These are phyloP conservation scores for Eucera pruinosa DNA, from an alignment of 2,888 invertebrate species.

Conservation along the genomic window DNA sequence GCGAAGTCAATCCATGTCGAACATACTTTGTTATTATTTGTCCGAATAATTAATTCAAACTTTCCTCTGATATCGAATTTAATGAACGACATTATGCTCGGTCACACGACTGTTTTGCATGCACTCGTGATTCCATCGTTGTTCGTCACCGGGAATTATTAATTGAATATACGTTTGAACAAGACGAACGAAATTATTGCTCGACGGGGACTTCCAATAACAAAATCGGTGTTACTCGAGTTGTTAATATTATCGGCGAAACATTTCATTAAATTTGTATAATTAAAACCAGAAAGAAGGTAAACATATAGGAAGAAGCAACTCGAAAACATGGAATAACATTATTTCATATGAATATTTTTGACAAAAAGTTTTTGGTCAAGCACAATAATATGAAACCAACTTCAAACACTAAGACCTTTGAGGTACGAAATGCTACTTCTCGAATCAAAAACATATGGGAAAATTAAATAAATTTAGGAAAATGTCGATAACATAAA, in stretches of 20 bases:
- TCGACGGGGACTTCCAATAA: neutral
- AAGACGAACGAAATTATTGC: neutral
- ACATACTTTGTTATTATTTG: constrained; percentile 7
- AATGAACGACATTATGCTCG: constrained; percentile 37
- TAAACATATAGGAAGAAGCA: too few species aligned
- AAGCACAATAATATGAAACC: too few species aligned
- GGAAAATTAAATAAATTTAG: too few species aligned
- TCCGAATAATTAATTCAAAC: constrained; percentile 34
- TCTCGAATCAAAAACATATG: too few species aligned
- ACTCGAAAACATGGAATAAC: too few species aligned
- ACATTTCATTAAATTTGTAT: too few species aligned
- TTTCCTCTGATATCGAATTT: constrained; percentile 22
- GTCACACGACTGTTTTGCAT: constrained; percentile 15
- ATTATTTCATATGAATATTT: too few species aligned
- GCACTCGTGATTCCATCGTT: neutral
- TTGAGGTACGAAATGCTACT: too few species aligned
- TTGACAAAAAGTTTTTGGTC: too few species aligned
- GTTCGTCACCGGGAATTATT: constrained; percentile 25
- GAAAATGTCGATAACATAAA: too few species aligned
- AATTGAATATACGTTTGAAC: constrained; percentile 27
- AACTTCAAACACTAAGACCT: too few species aligned
- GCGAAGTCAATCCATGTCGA: neutral
- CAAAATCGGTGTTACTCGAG: neutral
- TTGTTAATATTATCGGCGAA: neutral
- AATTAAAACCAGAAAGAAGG: too few species aligned